Evolutionary conservation across 1,140 invertebrate genomes (phyloP), one percentile per base, ranked within the genome.

Genomic region (Drosophila neocordata): DNA sequence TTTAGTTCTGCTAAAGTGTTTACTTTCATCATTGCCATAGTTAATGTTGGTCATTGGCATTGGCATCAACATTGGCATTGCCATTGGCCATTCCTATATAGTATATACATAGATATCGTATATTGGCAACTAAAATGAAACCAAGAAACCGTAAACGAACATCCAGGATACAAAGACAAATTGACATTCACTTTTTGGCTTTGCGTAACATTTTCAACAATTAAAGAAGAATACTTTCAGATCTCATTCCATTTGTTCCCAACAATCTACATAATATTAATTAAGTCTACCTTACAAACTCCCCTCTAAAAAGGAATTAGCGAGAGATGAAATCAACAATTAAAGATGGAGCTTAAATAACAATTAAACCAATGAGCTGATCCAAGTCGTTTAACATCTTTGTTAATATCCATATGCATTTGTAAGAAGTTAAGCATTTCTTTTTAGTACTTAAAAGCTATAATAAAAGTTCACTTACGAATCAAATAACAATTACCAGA

Each of bases 1-100:
- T 74, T 75, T 68, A 74, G 72, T 75, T 75, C 72, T 75, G 74
- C 72, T 74, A 62, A 75, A 75, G 74, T 75, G 57, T 75, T 75
- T 75, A 75, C 72, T 75, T 75, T 75, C 72, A 75, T 75, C 74
- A 75, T 55, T 73, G 69, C 69, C 53, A 69, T 24, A 58, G 24
- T 65, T 55, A 55, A 58, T 31, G 24, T 24, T 41, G 64, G 20
- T 65, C 65, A 70, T 74, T 60, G 44, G 70, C 56, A 35, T 35
- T 9, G 41, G 13, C 1, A 7, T 48, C 20, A 15, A 15, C 41
- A 9, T 20, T 20, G 41, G 37, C 12, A 38, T n/a, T 73, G 51
- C 6, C 68, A 75, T 68, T 75, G 72, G 72, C 68, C 72, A 75
- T 31, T 67, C 66, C 65, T 60, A 73, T 48, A n/a, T 53, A 41